A percentile compares a stretch with the other conserved stretches of the same genome.
Conservation (phyloP, 2,888 invertebrate genomes). For the Eupithecia abbreviata region DNA sequence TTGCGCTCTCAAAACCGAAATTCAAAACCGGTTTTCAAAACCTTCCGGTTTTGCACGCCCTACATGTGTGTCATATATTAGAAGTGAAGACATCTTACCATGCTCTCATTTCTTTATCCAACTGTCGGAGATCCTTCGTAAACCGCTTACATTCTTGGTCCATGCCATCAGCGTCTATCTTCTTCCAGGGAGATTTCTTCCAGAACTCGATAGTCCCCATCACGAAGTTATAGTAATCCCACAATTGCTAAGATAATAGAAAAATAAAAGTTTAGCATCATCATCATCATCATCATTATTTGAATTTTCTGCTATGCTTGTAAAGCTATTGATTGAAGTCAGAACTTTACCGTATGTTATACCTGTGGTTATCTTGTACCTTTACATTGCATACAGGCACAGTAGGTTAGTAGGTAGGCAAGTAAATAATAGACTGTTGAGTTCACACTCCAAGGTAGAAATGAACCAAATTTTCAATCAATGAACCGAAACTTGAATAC, state of each 20-base stretch:
- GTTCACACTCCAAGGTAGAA: not conserved
- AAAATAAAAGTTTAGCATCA: not conserved
- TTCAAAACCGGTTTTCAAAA: too few species aligned
- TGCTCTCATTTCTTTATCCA: conserved; percentile 91
- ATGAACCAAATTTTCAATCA: not conserved
- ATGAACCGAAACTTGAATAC: not conserved
- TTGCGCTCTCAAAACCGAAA: too few species aligned
- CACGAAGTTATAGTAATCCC: conserved; percentile 95
- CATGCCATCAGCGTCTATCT: conserved; percentile 96
- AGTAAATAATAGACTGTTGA: not conserved
- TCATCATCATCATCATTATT: not conserved
- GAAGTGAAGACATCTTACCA: conserved; percentile 77
- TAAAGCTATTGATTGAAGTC: too few species aligned
- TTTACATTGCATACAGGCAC: too few species aligned
- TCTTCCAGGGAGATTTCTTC: conserved; percentile 97
- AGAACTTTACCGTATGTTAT: too few species aligned
- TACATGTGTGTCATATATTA: too few species aligned
- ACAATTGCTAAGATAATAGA: conserved; percentile 85
- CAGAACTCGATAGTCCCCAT: conserved; percentile 93
- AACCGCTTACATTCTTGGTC: conserved; percentile 97
- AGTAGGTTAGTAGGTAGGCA: too few species aligned
- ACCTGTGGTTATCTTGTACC: too few species aligned
- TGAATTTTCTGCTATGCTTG: too few species aligned
- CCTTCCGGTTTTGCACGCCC: too few species aligned
- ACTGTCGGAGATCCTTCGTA: conserved; percentile 90